phyloP scores from a whole-genome alignment of 2,797 vertebrate genomes.

The Phyllotis vaccarum region DNA sequence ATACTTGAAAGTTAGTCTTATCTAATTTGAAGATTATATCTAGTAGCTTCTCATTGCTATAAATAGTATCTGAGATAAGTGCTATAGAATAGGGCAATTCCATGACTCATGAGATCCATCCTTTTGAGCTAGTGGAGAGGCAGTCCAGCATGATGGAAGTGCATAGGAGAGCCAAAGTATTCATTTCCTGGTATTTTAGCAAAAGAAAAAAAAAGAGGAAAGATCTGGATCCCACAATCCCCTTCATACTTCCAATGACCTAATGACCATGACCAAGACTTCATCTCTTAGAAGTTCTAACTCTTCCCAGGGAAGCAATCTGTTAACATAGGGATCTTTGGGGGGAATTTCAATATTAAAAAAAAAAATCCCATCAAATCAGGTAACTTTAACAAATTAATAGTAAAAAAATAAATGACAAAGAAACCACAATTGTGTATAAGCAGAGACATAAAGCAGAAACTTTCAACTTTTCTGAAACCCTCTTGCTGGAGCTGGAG shows the following conservation, averaged over 20 bases:
- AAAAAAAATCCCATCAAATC: neutral
- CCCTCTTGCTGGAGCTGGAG: neutral
- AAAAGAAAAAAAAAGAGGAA: neutral
- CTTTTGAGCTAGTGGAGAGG: neutral
- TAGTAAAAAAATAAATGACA: slow-evolving; percentile 25
- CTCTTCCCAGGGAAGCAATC: neutral
- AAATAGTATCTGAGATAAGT: neutral
- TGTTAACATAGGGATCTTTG: neutral
- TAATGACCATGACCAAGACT: neutral
- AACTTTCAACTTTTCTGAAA: neutral
- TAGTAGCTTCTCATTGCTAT: neutral
- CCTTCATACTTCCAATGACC: too few relatives aligned
- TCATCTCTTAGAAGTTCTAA: neutral
- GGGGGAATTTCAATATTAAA: neutral
- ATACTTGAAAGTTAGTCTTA: neutral
- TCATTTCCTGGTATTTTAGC: neutral
- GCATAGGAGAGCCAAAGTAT: neutral
- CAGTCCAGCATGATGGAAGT: neutral
- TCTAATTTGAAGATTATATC: neutral
- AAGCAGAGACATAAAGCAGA: neutral
- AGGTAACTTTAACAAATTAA: neutral
- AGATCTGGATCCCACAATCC: accelerated
- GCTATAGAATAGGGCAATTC: neutral
- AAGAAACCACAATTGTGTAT: neutral
- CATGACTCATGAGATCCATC: neutral